Evolutionary conservation across 2,797 vertebrate genomes (phyloP).

Genomic region (Ceryle rudis): DNA sequence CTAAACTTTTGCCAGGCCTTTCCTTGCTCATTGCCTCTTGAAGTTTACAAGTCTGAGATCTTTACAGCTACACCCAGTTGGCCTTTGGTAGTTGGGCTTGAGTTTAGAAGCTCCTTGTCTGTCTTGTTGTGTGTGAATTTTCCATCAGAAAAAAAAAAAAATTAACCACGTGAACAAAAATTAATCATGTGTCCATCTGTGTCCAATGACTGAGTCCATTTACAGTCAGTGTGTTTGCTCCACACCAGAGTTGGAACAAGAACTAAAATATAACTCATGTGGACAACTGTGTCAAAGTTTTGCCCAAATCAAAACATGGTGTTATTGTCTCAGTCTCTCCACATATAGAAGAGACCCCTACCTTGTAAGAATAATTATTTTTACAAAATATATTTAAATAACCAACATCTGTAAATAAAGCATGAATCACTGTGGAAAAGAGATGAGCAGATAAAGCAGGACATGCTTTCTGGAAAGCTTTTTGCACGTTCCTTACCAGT

Average conservation of each 20-base stretch:
- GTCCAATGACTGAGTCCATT: not conserved
- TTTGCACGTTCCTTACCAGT: not conserved
- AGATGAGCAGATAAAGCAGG: not conserved
- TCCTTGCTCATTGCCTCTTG: not conserved
- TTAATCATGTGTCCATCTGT: not conserved
- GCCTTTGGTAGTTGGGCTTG: not conserved
- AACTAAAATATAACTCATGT: not conserved
- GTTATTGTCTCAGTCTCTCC: not conserved
- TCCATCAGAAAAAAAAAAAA: not conserved
- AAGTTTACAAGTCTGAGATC: not conserved
- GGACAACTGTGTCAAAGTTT: not conserved
- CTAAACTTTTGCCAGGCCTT: not conserved
- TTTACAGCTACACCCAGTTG: not conserved
- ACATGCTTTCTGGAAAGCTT: not conserved
- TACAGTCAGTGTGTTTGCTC: not conserved
- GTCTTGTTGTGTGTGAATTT: not conserved
- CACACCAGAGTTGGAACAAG: not conserved
- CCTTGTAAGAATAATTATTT: not conserved
- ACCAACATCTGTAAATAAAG: not conserved
- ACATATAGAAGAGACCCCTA: not conserved
- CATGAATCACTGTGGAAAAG: not conserved
- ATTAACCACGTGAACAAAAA: not conserved
- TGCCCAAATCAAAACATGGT: rapidly evolving
- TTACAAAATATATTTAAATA: not conserved
- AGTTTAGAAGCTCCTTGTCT: not conserved